These are phyloP conservation scores for Diachrysia chrysitis DNA, from an alignment of 2,888 invertebrate genomes.

Conservation along the genomic window DNA sequence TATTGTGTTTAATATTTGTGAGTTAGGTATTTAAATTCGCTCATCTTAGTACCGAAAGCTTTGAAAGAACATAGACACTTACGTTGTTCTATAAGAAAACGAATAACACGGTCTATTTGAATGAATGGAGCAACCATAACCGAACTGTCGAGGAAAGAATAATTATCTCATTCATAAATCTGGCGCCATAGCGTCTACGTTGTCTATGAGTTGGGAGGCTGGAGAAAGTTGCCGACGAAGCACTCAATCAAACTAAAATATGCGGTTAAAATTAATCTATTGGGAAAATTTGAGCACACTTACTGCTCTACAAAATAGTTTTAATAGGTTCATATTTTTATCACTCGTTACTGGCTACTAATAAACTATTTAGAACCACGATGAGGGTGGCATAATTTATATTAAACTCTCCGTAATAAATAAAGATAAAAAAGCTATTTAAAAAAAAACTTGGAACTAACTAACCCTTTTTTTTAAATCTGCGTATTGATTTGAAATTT, in stretches of 20 bases:
- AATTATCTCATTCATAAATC: slow-evolving; percentile 72
- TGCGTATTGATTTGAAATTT: too few species aligned
- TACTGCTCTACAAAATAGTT: not conserved
- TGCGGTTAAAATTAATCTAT: slow-evolving; percentile 11
- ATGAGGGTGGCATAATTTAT: too few species aligned
- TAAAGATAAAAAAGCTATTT: too few species aligned
- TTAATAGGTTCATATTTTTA: too few species aligned
- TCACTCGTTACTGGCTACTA: too few species aligned
- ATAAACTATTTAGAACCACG: too few species aligned
- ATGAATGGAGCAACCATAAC: slow-evolving; percentile 41
- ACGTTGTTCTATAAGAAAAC: not conserved
- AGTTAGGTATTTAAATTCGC: not conserved
- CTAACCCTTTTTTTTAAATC: too few species aligned
- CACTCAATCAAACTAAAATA: slow-evolving; percentile 53
- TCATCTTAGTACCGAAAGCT: not conserved
- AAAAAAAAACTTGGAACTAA: too few species aligned
- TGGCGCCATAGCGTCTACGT: slow-evolving; percentile 78
- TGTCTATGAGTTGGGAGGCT: slow-evolving; percentile 45
- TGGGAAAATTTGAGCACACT: slow-evolving; percentile 8
- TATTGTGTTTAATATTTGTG: not conserved
- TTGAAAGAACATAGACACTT: not conserved
- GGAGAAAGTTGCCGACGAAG: slow-evolving; percentile 66
- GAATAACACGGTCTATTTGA: not conserved
- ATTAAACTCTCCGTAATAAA: too few species aligned
- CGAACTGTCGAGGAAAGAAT: slow-evolving; percentile 50